Evolutionary conservation across 2,113 vertebrate genomes (phyloP), one percentile per base, ranked within the genome.

Genomic region (Piaya cayana): DNA sequence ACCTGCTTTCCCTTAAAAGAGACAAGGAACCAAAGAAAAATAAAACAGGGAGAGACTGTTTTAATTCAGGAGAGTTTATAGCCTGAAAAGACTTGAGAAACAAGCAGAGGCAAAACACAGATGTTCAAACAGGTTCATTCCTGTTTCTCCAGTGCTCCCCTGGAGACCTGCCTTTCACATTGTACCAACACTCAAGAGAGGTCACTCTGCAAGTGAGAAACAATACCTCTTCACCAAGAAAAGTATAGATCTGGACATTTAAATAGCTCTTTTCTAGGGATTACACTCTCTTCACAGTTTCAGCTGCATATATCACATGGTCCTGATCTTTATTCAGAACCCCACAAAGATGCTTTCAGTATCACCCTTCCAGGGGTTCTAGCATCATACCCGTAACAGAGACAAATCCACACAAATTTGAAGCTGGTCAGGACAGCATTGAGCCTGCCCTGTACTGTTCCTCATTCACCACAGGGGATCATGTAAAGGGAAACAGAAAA

Each of bases 161-260:
- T 55, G 3, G 13, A 53, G 14, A 39, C 6, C 29, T 29, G 26
- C 6, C 20, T 49, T 45, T 52, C 29, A 29, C 30, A 32, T 6
- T 12, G 59, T 16, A 47, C 11, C 9, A 3, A 23, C 16, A 9
- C 16, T 20, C 47, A 39, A 42, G 23, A n/a, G 34, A 8, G 8
- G 2, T 18, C 16, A 68, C 14, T 0, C 0, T 21, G 5, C 25
- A 60, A 55, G 16, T 2, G 8, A 50, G 50, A 16, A 84, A 37
- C 36, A 72, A 49, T 5, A 32, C 19, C 36, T 30, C 23, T 60
- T 81, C 23, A 36, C 20, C n/a, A 11, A 65, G 20, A 13, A 70
- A 22, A 67, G 1, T 3, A 55, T 2, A n/a, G 43, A 55, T 23
- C 6, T 36, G 7, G n/a, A 16, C 12, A 34, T 6, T 21, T 52